Conservation (phyloP, 2,888 invertebrate genomes). For the Amitus sp. region DNA sequence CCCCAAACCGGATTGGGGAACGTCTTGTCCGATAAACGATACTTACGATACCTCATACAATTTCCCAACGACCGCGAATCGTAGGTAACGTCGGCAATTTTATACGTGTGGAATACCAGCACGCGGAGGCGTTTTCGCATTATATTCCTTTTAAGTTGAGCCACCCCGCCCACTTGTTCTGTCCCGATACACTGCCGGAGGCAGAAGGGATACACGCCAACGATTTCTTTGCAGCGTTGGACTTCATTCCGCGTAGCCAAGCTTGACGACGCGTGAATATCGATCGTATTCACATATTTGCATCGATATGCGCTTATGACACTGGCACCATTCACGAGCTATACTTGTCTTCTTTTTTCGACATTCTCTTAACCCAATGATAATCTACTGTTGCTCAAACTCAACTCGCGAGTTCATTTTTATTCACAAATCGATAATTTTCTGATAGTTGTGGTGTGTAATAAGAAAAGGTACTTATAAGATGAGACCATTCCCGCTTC, state of each 20-base stretch:
- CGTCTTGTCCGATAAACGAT: constrained; percentile 38
- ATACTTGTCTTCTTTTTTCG: constrained; percentile 28
- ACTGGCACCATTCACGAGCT: constrained; percentile 34
- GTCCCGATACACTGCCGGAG: constrained; percentile 54
- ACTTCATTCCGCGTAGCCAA: constrained; percentile 40
- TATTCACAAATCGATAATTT: neutral
- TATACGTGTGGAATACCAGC: constrained; percentile 40
- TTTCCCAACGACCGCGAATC: constrained; percentile 44
- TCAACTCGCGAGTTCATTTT: neutral
- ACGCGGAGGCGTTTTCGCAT: constrained; percentile 57
- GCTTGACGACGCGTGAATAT: constrained; percentile 27
- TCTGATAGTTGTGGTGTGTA: no score
- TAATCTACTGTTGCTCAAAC: neutral
- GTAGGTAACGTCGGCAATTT: constrained; percentile 43
- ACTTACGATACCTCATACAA: constrained; percentile 42
- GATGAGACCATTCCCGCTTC: no score
- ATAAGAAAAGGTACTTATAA: no score
- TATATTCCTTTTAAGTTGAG: constrained; percentile 61
- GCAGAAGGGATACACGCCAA: constrained; percentile 56
- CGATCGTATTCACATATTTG: constrained; percentile 35
- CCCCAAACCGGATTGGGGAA: constrained; percentile 8
- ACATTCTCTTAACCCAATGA: neutral
- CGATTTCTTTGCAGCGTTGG: constrained; percentile 53
- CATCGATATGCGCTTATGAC: constrained; percentile 34
- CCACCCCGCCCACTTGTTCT: constrained; percentile 57